Percentiles rank a stretch among this genome's conserved stretches.
Evolutionary conservation across 2,797 vertebrate species (phyloP).

Genomic region (Nothura maculosa): DNA sequence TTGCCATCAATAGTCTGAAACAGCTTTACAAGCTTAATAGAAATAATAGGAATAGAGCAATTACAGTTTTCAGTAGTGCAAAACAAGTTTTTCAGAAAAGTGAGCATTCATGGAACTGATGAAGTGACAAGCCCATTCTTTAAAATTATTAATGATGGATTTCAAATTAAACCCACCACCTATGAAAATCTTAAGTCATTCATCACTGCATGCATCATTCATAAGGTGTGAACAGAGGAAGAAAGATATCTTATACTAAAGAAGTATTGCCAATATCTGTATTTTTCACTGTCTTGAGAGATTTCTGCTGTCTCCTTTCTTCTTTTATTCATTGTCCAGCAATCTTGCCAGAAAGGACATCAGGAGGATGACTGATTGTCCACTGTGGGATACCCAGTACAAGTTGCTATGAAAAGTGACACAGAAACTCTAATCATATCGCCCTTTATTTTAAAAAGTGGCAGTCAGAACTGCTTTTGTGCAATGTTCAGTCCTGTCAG

Average conservation of each 20-base stretch:
- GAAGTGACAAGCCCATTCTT: slow-evolving; percentile 38
- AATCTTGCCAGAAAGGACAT: background rate
- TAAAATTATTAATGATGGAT: slow-evolving; percentile 39
- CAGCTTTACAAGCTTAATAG: background rate
- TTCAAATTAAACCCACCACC: slow-evolving; percentile 46
- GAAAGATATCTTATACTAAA: background rate
- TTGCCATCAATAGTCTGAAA: background rate
- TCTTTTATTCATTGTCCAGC: background rate
- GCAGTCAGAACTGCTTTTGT: background rate
- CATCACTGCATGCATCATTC: background rate
- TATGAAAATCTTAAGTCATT: slow-evolving; percentile 33
- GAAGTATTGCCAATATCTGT: rapidly evolving
- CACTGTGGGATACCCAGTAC: background rate
- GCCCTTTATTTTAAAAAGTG: background rate
- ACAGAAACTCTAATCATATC: background rate
- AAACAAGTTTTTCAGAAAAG: background rate
- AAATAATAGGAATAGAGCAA: slow-evolving; percentile 5
- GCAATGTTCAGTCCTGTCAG: background rate
- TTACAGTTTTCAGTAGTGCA: background rate
- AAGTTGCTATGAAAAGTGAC: background rate
- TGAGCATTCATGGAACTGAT: slow-evolving; percentile 2
- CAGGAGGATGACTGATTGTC: background rate
- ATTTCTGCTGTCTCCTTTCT: background rate
- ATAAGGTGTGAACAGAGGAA: background rate
- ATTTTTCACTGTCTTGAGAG: background rate